Base-by-base conservation (phyloP, 2,888 invertebrate genomes). In the Brenthis hecate region DNA sequence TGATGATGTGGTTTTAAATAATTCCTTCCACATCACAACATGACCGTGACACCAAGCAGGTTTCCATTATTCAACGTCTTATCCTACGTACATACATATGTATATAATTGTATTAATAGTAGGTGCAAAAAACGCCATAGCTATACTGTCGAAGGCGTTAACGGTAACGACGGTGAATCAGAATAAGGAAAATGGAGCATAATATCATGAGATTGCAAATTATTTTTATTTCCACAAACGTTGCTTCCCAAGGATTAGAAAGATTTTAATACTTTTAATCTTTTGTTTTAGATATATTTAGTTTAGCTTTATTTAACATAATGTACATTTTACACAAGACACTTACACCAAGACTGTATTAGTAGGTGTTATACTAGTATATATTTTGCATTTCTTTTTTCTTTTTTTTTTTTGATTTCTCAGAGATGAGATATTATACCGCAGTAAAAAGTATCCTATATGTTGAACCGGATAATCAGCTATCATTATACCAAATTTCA, bases 41-140 rank as follows among this genome's bases (percentile, higher is more conserved):
- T 83, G 84, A 82, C 87, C 86, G 79, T 85, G 85, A 86, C 85
- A 85, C 79, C 71, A 80, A 81, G 81, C 79, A 81, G 80, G 79
- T 83, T 76, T 85, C 85, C 86, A 87, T 80, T 85, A 76, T 76
- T 71, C 70, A 58, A 68, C 72, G 69, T 56, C 56, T 11, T 55
- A 55, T 55, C 23, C 16, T 43, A 43, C 11, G 36, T 43, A 11
- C 11, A 43, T 43, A 43, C 36, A 43, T 43, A 43, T 8, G 8
- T 53, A 53, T 55, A 55, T 55, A 13, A 19, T 23, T 23, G 55
- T 19, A 13, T 55, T 55, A 55, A 60, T 28, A 13, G 48, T 11
- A 48, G 13, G n/a, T 14, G 14, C 16, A 36, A 53, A 51, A 65
- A 51, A 19, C 19, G 5, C 11, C 14, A 65, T 5, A 6, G 32